phyloP scores from a whole-genome alignment of 2,888 invertebrate species.

The Odontocolon sp. region DNA sequence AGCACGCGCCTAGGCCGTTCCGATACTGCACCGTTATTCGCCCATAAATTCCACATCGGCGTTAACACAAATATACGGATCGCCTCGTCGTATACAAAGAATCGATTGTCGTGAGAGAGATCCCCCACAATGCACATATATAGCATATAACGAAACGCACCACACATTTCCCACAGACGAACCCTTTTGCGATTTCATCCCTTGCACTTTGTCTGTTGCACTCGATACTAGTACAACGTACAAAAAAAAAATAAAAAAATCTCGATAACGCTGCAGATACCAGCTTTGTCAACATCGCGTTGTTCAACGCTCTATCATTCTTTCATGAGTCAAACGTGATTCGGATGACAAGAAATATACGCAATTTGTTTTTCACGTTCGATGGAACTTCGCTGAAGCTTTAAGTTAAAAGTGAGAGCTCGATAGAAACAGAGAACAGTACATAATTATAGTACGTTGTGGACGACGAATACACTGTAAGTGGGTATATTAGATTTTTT shows the following conservation, averaged over 20 bases:
- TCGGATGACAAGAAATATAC: neutral
- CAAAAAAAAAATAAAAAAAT: neutral
- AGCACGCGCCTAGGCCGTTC: conserved; percentile 56
- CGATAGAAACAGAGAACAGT: no score
- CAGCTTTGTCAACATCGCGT: neutral
- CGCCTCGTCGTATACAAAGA: conserved; percentile 51
- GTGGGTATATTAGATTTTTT: no score
- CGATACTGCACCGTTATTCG: conserved; percentile 70
- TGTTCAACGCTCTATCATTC: neutral
- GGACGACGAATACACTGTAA: no score
- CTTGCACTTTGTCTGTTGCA: neutral
- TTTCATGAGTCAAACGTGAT: neutral
- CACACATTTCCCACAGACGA: conserved; percentile 16
- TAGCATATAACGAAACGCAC: no score
- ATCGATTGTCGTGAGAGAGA: conserved; percentile 20
- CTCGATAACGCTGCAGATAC: neutral
- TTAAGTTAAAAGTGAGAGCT: no score
- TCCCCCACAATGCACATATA: no score
- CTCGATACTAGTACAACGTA: neutral
- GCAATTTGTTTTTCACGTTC: neutral
- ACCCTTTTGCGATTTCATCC: conserved; percentile 30
- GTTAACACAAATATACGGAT: conserved; percentile 64
- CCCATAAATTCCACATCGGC: conserved; percentile 71
- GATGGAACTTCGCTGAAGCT: no score
- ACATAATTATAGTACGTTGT: no score